Base-by-base conservation (phyloP, 2,113 vertebrate genomes). In the Pseudolaguvia tuberculata region DNA sequence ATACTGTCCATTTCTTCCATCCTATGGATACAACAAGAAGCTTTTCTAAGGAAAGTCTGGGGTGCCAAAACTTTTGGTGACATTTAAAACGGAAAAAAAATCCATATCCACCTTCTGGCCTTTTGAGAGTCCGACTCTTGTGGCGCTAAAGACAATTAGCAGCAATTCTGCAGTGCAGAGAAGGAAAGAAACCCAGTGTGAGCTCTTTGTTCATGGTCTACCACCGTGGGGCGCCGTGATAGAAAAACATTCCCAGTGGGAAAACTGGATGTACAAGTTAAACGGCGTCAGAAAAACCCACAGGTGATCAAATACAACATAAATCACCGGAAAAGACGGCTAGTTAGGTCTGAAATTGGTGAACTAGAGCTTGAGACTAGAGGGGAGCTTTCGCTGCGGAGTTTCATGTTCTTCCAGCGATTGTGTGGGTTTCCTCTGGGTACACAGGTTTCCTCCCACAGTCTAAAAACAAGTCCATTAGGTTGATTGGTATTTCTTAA, bases 51-150 rank as follows among this genome's bases (percentile, higher is more conserved):
- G 31, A 59, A 66, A 56, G 57, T 63, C 51, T 27, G 20, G 25
- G 52, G 65, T 51, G 75, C 73, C 75, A 72, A 78, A 80, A 83
- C 79, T 80, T n/a, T 69, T 53, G 72, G 76, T 86, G 85, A 86
- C 83, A 86, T 85, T 86, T 86, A 20, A 79, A 66, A 79, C n/a
- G n/a, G n/a, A n/a, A n/a, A n/a, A 66, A 83, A 86, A 85, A 86
- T 86, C 82, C 62, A 85, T 85, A 84, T 56, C n/a, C n/a, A 51
- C 73, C 58, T 71, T 71, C 65, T 84, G 82, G 77, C 78, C 84
- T 86, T 84, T 84, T 74, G 65, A 80, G 81, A 83, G 72, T 56
- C 48, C 35, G 73, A 75, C 59, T 79, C 77, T 70, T 62, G 23
- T 75, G 73, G 80, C 51, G 70, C 75, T 62, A 45, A 76, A 81